Base-by-base conservation (phyloP, 2,888 invertebrate species). In the Metallyticus violacea region DNA sequence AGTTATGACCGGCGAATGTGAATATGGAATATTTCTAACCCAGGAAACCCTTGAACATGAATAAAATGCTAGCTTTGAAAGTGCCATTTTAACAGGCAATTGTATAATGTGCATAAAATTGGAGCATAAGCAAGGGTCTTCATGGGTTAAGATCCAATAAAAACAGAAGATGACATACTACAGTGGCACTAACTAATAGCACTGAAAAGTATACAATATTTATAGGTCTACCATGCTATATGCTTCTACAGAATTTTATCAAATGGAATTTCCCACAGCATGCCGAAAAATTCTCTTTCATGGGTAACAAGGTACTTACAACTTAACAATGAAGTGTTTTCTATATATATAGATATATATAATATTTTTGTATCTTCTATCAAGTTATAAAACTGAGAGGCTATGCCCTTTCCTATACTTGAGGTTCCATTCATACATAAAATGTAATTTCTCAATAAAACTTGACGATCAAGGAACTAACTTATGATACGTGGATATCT, bases 131-230 rank as follows among this genome's bases (percentile, higher is more conserved):
- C 83, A 79, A 62, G 81, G 87, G 86, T 85, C 28, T 85, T 88
- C 88, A 85, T 81, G 86, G 86, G 86, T 86, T 87, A 86, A 86
- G 81, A 27, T 27, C 27, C 83, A 25, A 83, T 26, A 26, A 83
- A 83, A 78, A 86, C 77, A 76, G 83, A 86, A 85, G 81, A 81
- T 83, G 85, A 79, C 76, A 86, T 84, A 83, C 87, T 88, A 88
- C 85, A 86, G 87, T 85, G 86, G 85, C 82, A 86, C 87, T 86
- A 87, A 80, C 87, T 87, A 87, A 88, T 85, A 88, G 85, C 85
- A 87, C 79, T 87, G 85, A 83, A 88, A 86, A 88, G 78, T 86
- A 87, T 88, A 88, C 88, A 88, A 83, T 88, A 84, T 86, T 86
- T 81, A 85, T 87, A 86, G 84, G 30, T 83, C 87, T 87, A 88